phyloP scores from a whole-genome alignment of 2,888 invertebrate genomes.

The Theretra japonica region DNA sequence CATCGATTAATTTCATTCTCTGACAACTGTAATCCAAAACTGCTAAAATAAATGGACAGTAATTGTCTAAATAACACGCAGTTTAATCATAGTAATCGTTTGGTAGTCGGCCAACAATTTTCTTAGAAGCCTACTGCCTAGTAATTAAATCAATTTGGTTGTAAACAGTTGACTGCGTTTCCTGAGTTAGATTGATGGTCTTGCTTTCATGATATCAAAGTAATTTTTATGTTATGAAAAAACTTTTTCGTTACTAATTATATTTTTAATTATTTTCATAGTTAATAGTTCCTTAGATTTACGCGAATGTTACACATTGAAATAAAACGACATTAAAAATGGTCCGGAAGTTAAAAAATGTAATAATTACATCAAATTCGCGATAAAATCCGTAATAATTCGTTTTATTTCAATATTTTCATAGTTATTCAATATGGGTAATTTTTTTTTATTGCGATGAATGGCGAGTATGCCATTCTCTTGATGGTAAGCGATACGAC shows the following conservation, averaged over 20 bases:
- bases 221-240: background rate
- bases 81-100: background rate
- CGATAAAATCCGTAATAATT: too few relatives aligned
- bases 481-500: too few relatives aligned
- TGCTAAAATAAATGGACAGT: background rate
- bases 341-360: too few relatives aligned
- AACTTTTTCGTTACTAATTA: background rate
- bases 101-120: slow-evolving; percentile 8
- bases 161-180: background rate
- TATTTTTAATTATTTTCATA: background rate
- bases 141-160: slow-evolving; percentile 14
- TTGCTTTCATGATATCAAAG: background rate
- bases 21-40: slow-evolving; percentile 18
- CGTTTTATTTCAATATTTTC: too few relatives aligned
- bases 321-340: too few relatives aligned
- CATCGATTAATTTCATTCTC: background rate
- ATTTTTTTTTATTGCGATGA: too few relatives aligned
- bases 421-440: background rate
- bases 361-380: too few relatives aligned
- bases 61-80: background rate
- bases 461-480: too few relatives aligned
- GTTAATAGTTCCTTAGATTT: too few relatives aligned
- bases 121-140: slow-evolving; percentile 17
- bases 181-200: slow-evolving; percentile 21
- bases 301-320: too few relatives aligned